Conservation (phyloP, 1,140 invertebrate genomes). For the Agrypnia vestita region DNA sequence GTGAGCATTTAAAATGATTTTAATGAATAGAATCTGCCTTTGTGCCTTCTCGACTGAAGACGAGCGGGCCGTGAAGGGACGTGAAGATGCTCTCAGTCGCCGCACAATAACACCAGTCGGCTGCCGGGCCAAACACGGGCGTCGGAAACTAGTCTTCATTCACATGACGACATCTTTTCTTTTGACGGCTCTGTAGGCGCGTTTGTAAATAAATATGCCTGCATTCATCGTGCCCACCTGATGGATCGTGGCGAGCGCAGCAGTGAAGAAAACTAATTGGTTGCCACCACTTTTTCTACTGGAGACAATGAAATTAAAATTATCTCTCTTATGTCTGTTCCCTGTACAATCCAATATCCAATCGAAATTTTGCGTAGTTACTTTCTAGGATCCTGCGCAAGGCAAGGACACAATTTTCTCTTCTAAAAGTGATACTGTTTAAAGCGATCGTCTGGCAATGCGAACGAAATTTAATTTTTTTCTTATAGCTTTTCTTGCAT, state of each 20-base stretch:
- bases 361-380: too few species aligned
- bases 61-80: constrained; percentile 54
- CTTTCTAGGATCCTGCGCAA: too few species aligned
- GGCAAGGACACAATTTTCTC: too few species aligned
- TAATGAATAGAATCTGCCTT: constrained; percentile 57
- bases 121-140: constrained; percentile 25
- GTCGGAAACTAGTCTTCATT: constrained; percentile 15
- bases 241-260: neutral
- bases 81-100: constrained; percentile 6
- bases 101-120: constrained; percentile 1
- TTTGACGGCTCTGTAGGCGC: constrained; percentile 2
- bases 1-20: constrained; percentile 51
- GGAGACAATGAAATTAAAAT: too few species aligned
- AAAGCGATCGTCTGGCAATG: too few species aligned
- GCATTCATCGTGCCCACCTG: constrained; percentile 12
- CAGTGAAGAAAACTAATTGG: too few species aligned
- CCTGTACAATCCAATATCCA: too few species aligned
- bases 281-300: too few species aligned
- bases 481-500: too few species aligned
- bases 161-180: constrained; percentile 19
- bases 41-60: constrained; percentile 59
- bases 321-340: too few species aligned
- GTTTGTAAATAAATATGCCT: constrained; percentile 27
- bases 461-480: too few species aligned
- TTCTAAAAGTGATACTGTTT: too few species aligned